phyloP scores from a whole-genome alignment of 1,140 invertebrate species.

The Plectrocnemia conspersa region DNA sequence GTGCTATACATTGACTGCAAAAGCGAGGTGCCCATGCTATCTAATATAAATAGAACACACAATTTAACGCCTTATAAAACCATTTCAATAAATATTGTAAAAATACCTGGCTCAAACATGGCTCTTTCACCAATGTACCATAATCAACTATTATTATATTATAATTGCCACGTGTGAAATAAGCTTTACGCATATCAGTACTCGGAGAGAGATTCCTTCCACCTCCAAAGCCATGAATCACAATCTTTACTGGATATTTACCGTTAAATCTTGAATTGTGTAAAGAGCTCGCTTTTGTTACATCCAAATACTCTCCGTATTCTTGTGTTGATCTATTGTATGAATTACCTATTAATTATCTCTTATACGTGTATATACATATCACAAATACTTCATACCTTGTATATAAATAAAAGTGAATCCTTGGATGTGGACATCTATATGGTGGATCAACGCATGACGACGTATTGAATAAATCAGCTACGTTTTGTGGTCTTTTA shows the following conservation, averaged over 20 bases:
- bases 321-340: constrained; percentile 65
- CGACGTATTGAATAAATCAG: constrained; percentile 70
- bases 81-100: too few species aligned
- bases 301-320: constrained; percentile 65
- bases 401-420: constrained; percentile 79
- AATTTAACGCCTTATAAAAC: too few species aligned
- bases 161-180: constrained; percentile 73
- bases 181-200: constrained; percentile 75
- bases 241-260: constrained; percentile 70
- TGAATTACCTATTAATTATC: neutral
- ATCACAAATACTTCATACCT: constrained; percentile 51
- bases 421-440: constrained; percentile 73
- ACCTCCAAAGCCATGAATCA: constrained; percentile 79
- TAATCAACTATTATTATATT: constrained; percentile 87
- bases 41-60: constrained; percentile 41
- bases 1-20: constrained; percentile 72
- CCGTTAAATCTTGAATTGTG: constrained; percentile 68
- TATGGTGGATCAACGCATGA: constrained; percentile 77
- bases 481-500: constrained; percentile 54
- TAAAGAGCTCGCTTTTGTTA: constrained; percentile 62
- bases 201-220: constrained; percentile 72
- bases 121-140: constrained; percentile 71
- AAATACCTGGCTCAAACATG: constrained; percentile 67
- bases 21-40: constrained; percentile 82
- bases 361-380: constrained; percentile 2